Percentiles rank a stretch among this genome's conserved stretches.
Conservation (phyloP, 2,797 vertebrate species). For the Pteropus rufus region DNA sequence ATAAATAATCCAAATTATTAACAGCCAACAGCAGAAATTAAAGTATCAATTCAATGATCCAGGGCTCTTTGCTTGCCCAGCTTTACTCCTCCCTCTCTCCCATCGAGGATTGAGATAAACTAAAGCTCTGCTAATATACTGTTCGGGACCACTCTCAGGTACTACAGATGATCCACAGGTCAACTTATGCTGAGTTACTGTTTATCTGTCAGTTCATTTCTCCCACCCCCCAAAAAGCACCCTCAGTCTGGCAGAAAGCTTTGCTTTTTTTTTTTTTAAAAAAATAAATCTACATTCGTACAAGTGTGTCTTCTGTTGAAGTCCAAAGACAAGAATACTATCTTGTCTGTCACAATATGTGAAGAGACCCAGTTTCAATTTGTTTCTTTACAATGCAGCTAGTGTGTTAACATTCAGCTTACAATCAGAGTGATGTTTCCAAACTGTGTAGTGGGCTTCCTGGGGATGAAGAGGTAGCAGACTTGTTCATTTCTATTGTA, state of each 20-base stretch:
- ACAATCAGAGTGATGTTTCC: slow-evolving; percentile 99
- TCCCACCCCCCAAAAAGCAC: slow-evolving; percentile 88
- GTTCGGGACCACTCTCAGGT: slow-evolving; percentile 86
- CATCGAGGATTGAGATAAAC: slow-evolving; percentile 88
- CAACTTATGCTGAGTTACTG: slow-evolving; percentile 91
- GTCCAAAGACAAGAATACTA: slow-evolving; percentile 88
- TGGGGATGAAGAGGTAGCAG: slow-evolving; percentile 93
- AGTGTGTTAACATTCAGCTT: slow-evolving; percentile 87
- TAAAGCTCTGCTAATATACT: slow-evolving; percentile 90
- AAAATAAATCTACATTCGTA: slow-evolving; percentile 97
- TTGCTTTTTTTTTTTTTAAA: slow-evolving; percentile 85
- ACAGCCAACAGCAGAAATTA: slow-evolving; percentile 98
- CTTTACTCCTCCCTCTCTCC: slow-evolving; percentile 79
- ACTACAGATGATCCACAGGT: slow-evolving; percentile 90
- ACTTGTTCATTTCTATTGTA: slow-evolving; percentile 93
- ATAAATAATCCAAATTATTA: slow-evolving; percentile 99
- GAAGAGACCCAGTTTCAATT: slow-evolving; percentile 89
- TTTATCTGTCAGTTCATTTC: slow-evolving; percentile 89
- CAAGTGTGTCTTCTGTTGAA: slow-evolving; percentile 94
- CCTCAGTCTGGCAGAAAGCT: slow-evolving; percentile 90
- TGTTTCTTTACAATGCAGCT: slow-evolving; percentile 88
- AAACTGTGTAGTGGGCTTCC: slow-evolving; percentile 99
- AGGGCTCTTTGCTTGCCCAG: slow-evolving; percentile 85
- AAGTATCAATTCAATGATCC: slow-evolving; percentile 91
- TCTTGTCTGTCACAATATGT: slow-evolving; percentile 87